Percentiles rank a stretch among this genome's conserved stretches.
These are phyloP conservation scores for Melanostigma gelatinosum DNA, from an alignment of 2,113 vertebrate genomes.

Conservation along the genomic window DNA sequence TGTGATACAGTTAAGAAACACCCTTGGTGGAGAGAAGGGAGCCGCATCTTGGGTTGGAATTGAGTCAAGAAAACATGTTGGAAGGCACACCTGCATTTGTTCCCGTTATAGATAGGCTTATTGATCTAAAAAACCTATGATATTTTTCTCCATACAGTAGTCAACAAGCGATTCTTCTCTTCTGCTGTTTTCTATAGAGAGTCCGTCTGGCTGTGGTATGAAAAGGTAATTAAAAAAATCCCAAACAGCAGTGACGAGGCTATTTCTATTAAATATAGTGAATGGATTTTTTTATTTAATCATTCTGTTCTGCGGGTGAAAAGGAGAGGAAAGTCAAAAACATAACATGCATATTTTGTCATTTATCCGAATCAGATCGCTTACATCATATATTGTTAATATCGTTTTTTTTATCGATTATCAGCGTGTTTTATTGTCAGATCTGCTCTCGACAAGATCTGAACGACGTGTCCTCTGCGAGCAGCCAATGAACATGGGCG, in stretches of 20 bases:
- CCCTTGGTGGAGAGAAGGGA: conserved; percentile 49
- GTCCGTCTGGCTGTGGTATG: too few relatives aligned
- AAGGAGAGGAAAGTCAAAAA: not conserved
- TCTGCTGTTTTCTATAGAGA: too few relatives aligned
- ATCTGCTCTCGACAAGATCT: too few relatives aligned
- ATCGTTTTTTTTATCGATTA: too few relatives aligned
- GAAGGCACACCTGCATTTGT: conserved; percentile 28
- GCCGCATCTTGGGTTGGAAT: conserved; percentile 35
- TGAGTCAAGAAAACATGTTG: conserved; percentile 41
- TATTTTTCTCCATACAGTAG: too few relatives aligned
- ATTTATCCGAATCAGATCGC: not conserved
- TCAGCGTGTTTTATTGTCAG: too few relatives aligned
- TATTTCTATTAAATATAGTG: not conserved
- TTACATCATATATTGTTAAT: too few relatives aligned
- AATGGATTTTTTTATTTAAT: not conserved
- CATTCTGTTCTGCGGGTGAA: not conserved
- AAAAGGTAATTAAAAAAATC: not conserved
- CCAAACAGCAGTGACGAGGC: not conserved
- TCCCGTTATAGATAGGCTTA: conserved; percentile 3
- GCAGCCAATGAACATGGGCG: too few relatives aligned
- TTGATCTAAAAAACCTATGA: not conserved
- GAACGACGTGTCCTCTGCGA: too few relatives aligned
- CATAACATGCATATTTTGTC: not conserved
- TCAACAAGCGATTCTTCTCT: too few relatives aligned
- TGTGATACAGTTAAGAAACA: conserved; percentile 73